Evolutionary conservation across 2,797 vertebrate species (phyloP), one percentile per base, ranked within the genome.

Genomic region (Benthosema pterotum): DNA sequence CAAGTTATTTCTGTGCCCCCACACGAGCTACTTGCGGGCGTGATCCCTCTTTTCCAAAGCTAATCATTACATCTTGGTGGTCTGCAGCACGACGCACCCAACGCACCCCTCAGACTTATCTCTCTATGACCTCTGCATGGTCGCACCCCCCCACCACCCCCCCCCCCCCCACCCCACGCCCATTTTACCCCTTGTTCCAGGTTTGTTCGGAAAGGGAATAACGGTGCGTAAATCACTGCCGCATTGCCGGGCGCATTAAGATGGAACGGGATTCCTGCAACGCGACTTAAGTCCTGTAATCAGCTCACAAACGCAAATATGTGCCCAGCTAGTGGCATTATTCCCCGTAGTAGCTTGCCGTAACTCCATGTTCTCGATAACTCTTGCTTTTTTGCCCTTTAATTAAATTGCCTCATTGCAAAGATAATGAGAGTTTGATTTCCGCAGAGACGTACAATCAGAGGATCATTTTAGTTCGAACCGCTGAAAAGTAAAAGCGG

Each of bases 1-100:
- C 83, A 86, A 87, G 87, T 86, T 90, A 77, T 86, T 87, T 75
- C 77, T 78, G 83, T 88, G 88, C 83, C 84, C 84, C 74, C n/a
- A n/a, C n/a, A 67, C 74, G 63, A 85, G 82, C 81, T 84, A 76
- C 87, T 87, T 83, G 78, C 75, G 87, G 87, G 84, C 69, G 79
- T 69, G 82, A 87, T 86, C 68, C 82, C 70, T 65, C 82, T 69
- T 65, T 32, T 79, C 72, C 69, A 72, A 76, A 79, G 79, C 80
- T 81, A 82, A 90, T 89, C 83, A 80, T 86, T 82, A 78, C 69
- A 86, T 88, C 83, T 79, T 74, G 82, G 86, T 87, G 83, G 83
- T 86, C 78, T 79, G 64, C 67, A 70, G 76, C n/a, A n/a, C n/a
- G n/a, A n/a, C n/a, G 66, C 71, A n/a, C 75, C 61, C 78, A 69